Evolutionary conservation across 2,797 vertebrate genomes (phyloP), one percentile per base, ranked within the genome.

Genomic region (Poeciliopsis presidionis): DNA sequence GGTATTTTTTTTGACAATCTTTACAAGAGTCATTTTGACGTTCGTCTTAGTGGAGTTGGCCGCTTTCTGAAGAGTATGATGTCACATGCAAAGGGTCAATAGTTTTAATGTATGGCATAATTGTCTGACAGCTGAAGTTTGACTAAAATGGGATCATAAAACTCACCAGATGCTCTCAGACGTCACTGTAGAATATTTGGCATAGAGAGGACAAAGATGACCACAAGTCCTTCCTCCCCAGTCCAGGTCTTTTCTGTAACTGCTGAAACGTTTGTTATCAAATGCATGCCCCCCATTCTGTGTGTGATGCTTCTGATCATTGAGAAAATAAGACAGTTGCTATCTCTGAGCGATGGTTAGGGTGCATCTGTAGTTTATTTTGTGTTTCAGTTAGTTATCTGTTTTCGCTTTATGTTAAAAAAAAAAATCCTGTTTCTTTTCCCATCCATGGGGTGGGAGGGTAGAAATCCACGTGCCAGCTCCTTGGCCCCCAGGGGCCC

Each of bases 381-480:
- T 53, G 51, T 25, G 20, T 53, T 53, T 53, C 49, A 8, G 49
- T 51, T 22, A 51, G 49, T 22, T 51, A 51, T 11, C 9, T 55
- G 25, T n/a, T 9, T 12, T 55, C 25, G 12, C 53, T 57, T n/a
- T 57, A 11, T 57, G 22, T 25, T n/a, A 4, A 25, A n/a, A 55
- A 25, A 53, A 53, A 55, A 55, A n/a, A 11, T 9, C 30, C 13
- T 43, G 22, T 70, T 11, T 5, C 16, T 9, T 11, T 45, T 79
- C 25, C 0, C 43, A 63, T 14, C 71, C 25, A 13, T n/a, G 77
- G 28, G 53, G 20, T 20, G 76, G 2, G 81, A 55, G 43, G 47
- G 77, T 65, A 81, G 72, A 57, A 81, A 76, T 91, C 87, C 91
- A 92, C 88, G 89, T 92, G 91, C 89, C 65, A 41, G 77, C 76